These are phyloP conservation scores for Lamellibrachia luymesi DNA, from an alignment of 1,140 invertebrate genomes.

Conservation along the genomic window DNA sequence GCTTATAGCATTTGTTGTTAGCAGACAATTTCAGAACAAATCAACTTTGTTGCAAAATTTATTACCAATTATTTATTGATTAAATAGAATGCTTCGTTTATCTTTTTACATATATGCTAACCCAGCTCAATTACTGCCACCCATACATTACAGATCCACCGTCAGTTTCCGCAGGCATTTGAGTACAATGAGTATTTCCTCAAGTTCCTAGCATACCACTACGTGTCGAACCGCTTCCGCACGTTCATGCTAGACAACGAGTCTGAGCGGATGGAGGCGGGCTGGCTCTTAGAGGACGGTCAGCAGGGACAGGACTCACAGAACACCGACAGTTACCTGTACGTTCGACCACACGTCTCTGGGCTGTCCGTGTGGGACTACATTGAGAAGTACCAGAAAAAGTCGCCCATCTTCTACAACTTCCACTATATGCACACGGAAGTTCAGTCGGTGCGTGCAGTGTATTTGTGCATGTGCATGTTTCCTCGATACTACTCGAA, in stretches of 20 bases:
- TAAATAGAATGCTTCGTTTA: background rate
- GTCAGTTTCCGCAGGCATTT: conserved; percentile 93
- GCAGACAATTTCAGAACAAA: too few species aligned
- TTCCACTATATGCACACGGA: conserved; percentile 78
- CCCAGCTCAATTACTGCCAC: background rate
- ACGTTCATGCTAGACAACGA: conserved; percentile 95
- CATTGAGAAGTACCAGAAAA: conserved; percentile 83
- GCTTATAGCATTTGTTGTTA: background rate
- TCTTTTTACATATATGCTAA: background rate
- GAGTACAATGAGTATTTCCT: conserved; percentile 96
- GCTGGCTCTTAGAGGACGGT: conserved; percentile 57
- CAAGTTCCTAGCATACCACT: conserved; percentile 93
- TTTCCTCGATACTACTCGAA: background rate
- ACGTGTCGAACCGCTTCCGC: conserved; percentile 90
- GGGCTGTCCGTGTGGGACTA: conserved; percentile 81
- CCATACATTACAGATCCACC: conserved; percentile 70
- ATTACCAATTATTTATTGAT: too few species aligned
- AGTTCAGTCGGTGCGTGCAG: conserved; percentile 68
- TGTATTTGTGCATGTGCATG: background rate
- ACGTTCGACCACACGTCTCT: background rate
- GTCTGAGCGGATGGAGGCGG: conserved; percentile 84
- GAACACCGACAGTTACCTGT: background rate
- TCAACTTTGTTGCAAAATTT: too few species aligned
- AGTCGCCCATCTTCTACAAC: conserved; percentile 87
- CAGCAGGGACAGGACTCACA: conserved; percentile 1